These are phyloP conservation scores for Microctonus hyperodae DNA, from an alignment of 2,888 invertebrate species.

Conservation along the genomic window DNA sequence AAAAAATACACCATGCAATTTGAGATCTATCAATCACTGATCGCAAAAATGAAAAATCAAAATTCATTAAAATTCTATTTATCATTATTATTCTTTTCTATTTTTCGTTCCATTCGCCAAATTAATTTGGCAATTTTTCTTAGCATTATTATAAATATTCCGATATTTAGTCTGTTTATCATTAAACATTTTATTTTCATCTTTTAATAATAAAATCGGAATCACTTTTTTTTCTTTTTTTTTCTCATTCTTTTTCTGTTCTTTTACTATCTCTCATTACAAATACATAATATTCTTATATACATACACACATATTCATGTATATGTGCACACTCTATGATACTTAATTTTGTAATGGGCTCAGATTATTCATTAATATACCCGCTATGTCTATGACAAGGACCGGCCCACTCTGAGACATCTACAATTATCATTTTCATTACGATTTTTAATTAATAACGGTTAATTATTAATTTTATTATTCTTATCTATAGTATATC, in stretches of 20 bases:
- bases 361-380: constrained; percentile 22
- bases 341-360: constrained; percentile 23
- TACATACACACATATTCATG: neutral
- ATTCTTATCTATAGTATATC: constrained; percentile 38
- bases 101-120: neutral
- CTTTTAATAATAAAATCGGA: neutral
- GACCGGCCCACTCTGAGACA: constrained; percentile 44
- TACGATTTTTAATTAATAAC: neutral
- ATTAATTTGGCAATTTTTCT: neutral
- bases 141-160: neutral
- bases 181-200: constrained; percentile 5
- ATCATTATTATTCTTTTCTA: neutral
- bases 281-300: constrained; percentile 1
- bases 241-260: constrained; percentile 18
- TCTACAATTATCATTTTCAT: constrained; percentile 29
- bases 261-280: constrained; percentile 12
- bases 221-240: constrained; percentile 3
- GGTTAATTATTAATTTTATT: constrained; percentile 16
- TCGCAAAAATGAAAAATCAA: neutral
- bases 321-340: constrained; percentile 25
- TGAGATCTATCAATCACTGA: constrained; percentile 17
- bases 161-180: neutral
- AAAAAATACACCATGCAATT: neutral
- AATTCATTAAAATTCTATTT: constrained; percentile 19
- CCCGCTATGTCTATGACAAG: constrained; percentile 36